Base-by-base conservation (phyloP, 2,113 vertebrate genomes). In the Etheostoma spectabile region DNA sequence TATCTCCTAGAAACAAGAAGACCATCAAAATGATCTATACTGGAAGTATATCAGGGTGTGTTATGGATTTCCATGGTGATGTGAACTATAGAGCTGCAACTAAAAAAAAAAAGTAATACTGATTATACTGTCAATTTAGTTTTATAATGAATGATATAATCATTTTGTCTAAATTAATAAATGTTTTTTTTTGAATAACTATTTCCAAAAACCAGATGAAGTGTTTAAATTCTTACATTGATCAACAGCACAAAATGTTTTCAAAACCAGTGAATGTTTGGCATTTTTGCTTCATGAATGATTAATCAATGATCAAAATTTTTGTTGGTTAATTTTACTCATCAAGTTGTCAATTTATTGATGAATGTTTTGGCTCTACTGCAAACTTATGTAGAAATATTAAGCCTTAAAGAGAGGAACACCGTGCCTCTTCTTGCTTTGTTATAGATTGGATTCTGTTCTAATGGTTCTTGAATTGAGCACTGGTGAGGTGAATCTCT, bases 1-100 rank as follows among this genome's bases (percentile, higher is more conserved):
- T 15, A 86, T 90, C 89, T 87, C 84, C 93, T 90, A 82, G 74
- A 85, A 89, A 86, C 63, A 82, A 79, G 52, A 82, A 46, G 19
- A 22, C 11, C 27, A 59, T 45, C 55, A 75, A 49, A 75, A 59
- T 80, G 63, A 78, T 46, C 53, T 12, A 35, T 5, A 45, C n/a
- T 63, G 52, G 16, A 78, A 72, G 15, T 0, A 22, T 38, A n/a
- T n/a, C 18, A 33, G 3, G 59, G 27, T 55, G 30, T 72, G 49
- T 69, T 35, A 27, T 52, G 42, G n/a, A 22, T 64, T 62, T 33
- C 8, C 5, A 53, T 30, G 13, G 19, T 51, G 27, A 22, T 55
- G n/a, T 27, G 68, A 38, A 30, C n/a, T 11, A 7, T 11, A 52
- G 30, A 13, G 13, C 8, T 52, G 45, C 7, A 56, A 22, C 12